These are phyloP conservation scores for Caenorhabditis doughertyi DNA, from an alignment of 2,888 invertebrate genomes.

Conservation along the genomic window DNA sequence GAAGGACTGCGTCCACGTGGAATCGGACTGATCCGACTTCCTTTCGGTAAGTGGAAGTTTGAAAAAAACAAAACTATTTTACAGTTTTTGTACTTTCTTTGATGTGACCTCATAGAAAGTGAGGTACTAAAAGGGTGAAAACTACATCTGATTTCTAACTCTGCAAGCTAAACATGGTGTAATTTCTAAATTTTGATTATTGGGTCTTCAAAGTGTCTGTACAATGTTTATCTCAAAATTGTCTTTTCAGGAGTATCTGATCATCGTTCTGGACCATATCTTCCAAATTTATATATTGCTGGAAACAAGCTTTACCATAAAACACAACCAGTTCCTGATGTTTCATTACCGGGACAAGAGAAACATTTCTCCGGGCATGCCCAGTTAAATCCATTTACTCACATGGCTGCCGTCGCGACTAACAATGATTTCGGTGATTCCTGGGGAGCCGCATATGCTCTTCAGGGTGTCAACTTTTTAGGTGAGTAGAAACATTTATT, in stretches of 20 bases:
- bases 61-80: no score
- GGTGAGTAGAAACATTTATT: slow-evolving; percentile 22
- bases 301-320: slow-evolving; percentile 74
- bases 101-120: no score
- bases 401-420: slow-evolving; percentile 69
- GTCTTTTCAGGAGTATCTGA: slow-evolving; percentile 66
- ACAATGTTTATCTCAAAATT: not conserved
- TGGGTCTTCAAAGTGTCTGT: no score
- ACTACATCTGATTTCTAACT: no score
- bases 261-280: slow-evolving; percentile 73
- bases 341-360: slow-evolving; percentile 72
- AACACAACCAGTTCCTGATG: slow-evolving; percentile 72
- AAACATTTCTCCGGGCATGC: slow-evolving; percentile 74
- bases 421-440: slow-evolving; percentile 72
- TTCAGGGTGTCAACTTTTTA: slow-evolving; percentile 73
- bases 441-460: slow-evolving; percentile 72
- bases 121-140: no score
- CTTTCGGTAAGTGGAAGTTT: slow-evolving; percentile 71
- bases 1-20: slow-evolving; percentile 67
- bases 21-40: slow-evolving; percentile 71
- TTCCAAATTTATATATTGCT: slow-evolving; percentile 73
- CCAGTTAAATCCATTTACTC: slow-evolving; percentile 73
- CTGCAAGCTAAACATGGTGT: no score
- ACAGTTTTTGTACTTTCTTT: no score
- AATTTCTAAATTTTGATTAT: no score